Base-by-base conservation (phyloP, 2,888 invertebrate species). In the Yponomeuta plumbellus region DNA sequence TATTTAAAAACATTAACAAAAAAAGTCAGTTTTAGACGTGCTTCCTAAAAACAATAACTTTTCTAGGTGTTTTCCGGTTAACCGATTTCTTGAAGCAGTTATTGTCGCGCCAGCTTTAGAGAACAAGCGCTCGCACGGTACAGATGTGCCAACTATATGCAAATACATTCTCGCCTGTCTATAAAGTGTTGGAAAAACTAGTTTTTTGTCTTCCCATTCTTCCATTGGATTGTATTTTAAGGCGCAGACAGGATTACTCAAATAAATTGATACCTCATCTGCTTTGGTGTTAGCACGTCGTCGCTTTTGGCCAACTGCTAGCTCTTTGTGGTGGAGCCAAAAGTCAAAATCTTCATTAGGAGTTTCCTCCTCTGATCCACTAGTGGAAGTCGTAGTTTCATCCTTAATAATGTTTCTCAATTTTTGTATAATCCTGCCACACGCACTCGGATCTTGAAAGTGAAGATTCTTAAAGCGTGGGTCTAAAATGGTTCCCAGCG, bases 401-500 rank as follows among this genome's bases (percentile, higher is more conserved):
- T 63, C 63, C 40, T 63, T 63, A 63, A 63, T 63, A 63, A 63
- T 63, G 34, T 63, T 68, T 71, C 65, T 69, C 61, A 69, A 67
- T 69, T 69, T 70, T 67, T 69, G 67, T 67, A 72, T 72, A 64
- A 71, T 71, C 66, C 73, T 75, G 69, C 72, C 73, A 70, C 66
- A 70, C 34, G 68, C 67, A 68, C 52, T 70, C 67, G 69, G 58
- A 57, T 69, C 69, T 67, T 70, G 68, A 61, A 69, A 69, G 52
- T 69, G 68, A 26, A 69, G 68, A 58, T 69, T 69, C 66, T 67
- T 68, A 39, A 69, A 69, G 56, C 69, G 69, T 58, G 69, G 67
- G 40, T 68, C 69, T 65, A 69, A 68, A 23, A 69, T 68, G 56
- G 68, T 69, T 57, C 59, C 69, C 65, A 69, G 65, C 39, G 69